A percentile compares a stretch with the other conserved stretches of the same genome.
Evolutionary conservation across 2,888 invertebrate species (phyloP).

Genomic region (Mactromeris polynyma): DNA sequence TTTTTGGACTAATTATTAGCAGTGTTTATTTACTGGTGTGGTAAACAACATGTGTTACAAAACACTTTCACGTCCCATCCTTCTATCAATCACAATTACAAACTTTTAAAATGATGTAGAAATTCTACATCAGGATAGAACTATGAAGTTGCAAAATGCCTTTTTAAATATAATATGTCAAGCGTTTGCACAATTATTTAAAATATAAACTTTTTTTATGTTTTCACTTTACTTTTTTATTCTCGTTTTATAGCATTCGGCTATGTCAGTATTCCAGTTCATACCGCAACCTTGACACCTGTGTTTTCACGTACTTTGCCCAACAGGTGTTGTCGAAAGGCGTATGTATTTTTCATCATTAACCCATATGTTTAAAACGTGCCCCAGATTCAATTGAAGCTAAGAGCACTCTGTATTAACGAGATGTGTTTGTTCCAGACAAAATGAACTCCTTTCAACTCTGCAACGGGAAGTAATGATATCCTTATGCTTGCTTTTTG

Average conservation of each 20-base stretch:
- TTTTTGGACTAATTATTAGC: neutral
- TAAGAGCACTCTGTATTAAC: neutral
- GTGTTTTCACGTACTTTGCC: neutral
- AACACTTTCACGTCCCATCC: neutral
- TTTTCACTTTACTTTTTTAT: neutral
- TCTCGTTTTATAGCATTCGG: neutral
- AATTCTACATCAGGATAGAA: neutral
- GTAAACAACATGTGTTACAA: neutral
- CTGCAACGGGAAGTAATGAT: neutral
- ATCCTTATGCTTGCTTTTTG: neutral
- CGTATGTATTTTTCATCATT: slow-evolving; percentile 16
- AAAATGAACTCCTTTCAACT: slow-evolving; percentile 16
- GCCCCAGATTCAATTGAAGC: neutral
- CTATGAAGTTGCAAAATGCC: neutral
- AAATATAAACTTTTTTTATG: neutral
- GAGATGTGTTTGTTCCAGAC: slow-evolving; percentile 15
- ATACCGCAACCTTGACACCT: neutral
- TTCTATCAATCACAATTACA: no score
- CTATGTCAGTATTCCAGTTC: neutral
- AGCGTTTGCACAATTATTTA: neutral
- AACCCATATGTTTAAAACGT: neutral
- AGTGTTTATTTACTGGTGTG: neutral
- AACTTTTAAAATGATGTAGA: no score
- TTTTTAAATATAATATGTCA: neutral
- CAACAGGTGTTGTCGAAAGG: slow-evolving; percentile 7